A percentile compares a stretch with the other conserved stretches of the same genome.
Evolutionary conservation across 2,888 invertebrate species (phyloP).

Genomic region (Capitulum mitella): DNA sequence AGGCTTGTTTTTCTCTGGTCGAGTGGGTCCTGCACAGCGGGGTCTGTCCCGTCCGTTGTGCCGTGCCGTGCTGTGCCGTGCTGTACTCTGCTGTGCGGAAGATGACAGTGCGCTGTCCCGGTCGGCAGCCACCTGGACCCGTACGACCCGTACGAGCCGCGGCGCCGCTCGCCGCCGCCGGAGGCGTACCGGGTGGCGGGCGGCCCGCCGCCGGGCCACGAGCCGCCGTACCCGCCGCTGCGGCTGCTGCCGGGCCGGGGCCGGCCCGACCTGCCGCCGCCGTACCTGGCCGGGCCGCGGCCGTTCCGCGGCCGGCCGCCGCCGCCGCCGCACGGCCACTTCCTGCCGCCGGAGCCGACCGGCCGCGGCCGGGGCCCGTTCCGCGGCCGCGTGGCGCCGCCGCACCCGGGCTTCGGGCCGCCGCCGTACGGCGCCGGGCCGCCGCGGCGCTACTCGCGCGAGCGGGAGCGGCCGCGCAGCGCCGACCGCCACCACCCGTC

Average conservation of each 20-base stretch:
- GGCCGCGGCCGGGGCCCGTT: constrained; percentile 20
- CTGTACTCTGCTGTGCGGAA: too few species aligned
- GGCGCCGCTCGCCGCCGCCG: constrained; percentile 19
- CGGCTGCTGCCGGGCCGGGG: constrained; percentile 9
- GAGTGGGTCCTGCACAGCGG: too few species aligned
- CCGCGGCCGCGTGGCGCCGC: constrained; percentile 22
- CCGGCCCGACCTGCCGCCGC: constrained; percentile 35
- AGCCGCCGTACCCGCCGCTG: constrained; percentile 13
- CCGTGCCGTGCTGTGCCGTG: too few species aligned
- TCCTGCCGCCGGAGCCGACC: not conserved
- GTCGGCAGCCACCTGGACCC: not conserved
- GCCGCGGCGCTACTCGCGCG: not conserved
- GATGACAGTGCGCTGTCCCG: too few species aligned
- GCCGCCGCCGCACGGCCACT: constrained; percentile 25
- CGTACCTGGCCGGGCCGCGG: constrained; percentile 26
- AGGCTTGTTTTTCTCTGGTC: too few species aligned
- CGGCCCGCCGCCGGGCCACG: not conserved
- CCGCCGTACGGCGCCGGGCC: not conserved
- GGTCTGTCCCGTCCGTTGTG: too few species aligned
- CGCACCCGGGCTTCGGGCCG: constrained; percentile 17
- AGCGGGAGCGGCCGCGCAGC: not conserved
- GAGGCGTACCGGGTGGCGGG: not conserved
- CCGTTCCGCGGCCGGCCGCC: constrained; percentile 25
- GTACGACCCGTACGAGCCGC: constrained; percentile 24
- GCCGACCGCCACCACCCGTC: not conserved